Evolutionary conservation across 2,888 invertebrate genomes (phyloP).

Genomic region (Eugnorisma glareosa): DNA sequence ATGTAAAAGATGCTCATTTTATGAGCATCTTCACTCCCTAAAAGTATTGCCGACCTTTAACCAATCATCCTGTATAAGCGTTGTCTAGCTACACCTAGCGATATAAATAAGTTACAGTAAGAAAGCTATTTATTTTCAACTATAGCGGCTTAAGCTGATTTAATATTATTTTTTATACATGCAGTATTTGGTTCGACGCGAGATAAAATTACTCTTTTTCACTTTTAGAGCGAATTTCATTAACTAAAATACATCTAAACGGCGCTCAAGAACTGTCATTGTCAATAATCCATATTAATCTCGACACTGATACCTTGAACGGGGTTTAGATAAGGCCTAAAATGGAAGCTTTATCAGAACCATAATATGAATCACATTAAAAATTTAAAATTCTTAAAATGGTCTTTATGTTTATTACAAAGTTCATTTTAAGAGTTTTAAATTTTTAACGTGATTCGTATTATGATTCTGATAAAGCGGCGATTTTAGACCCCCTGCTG

Average conservation of each 20-base stretch:
- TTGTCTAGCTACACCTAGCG: conserved; percentile 63
- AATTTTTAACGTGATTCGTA: too few species aligned
- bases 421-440: too few species aligned
- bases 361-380: too few species aligned
- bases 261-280: not conserved
- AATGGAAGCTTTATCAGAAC: too few species aligned
- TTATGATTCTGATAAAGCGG: too few species aligned
- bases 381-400: too few species aligned
- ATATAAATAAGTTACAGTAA: conserved; percentile 56
- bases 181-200: conserved; percentile 68
- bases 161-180: conserved; percentile 64
- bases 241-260: not conserved
- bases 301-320: not conserved
- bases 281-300: not conserved
- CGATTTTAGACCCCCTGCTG: too few species aligned
- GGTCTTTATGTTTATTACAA: too few species aligned
- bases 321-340: too few species aligned
- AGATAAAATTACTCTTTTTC: conserved; percentile 58
- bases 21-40: not conserved
- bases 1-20: not conserved
- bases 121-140: conserved; percentile 65
- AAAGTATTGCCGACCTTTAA: not conserved
- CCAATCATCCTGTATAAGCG: conserved; percentile 46
- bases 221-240: not conserved
- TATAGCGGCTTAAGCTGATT: conserved; percentile 74